Base-by-base conservation (phyloP, 2,797 vertebrate genomes). In the Arrhamphus sclerolepis region DNA sequence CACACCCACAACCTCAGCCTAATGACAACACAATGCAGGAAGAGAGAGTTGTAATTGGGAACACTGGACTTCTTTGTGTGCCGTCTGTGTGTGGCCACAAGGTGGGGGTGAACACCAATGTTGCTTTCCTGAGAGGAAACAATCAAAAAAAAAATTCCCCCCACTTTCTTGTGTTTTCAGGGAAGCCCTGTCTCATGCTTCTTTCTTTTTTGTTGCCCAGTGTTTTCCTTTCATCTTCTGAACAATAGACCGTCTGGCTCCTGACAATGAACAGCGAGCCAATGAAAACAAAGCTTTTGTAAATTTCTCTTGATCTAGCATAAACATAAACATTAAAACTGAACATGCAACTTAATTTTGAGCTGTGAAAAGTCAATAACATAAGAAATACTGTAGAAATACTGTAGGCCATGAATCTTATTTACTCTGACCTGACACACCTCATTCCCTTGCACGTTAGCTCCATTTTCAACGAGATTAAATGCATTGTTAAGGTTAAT, bases 381-480 rank as follows among this genome's bases (percentile, higher is more conserved):
- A 16, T 16, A 14, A 14, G 34, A 38, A 38, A 38, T 16, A 38
- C 34, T 38, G 0, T n/a, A 24, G 29, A n/a, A 51, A 16, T 44
- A 16, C n/a, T n/a, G n/a, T n/a, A 53, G 21, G 22, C 20, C 20
- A 26, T 2, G 2, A 46, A 14, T 6, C 56, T 6, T 0, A 7
- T 46, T 66, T 58, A 31, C 49, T 58, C 52, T 49, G 21, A 16
- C 17, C 40, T 61, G 34, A 65, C 77, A 76, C 81, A 63, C 80
- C 77, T 46, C 40, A 62, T 41, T 17, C n/a, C 42, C 29, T 48
- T 43, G 6, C 20, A 18, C 51, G 24, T 41, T 14, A 43, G 41
- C 63, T 70, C 70, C 72, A 59, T 21, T 42, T 72, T 76, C 62
- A 68, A 4, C 34, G 17, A 34, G 51, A 77, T 72, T 29, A 34